These are phyloP conservation scores for Eumerus sabulonum DNA, from an alignment of 2,888 invertebrate genomes.

Conservation along the genomic window DNA sequence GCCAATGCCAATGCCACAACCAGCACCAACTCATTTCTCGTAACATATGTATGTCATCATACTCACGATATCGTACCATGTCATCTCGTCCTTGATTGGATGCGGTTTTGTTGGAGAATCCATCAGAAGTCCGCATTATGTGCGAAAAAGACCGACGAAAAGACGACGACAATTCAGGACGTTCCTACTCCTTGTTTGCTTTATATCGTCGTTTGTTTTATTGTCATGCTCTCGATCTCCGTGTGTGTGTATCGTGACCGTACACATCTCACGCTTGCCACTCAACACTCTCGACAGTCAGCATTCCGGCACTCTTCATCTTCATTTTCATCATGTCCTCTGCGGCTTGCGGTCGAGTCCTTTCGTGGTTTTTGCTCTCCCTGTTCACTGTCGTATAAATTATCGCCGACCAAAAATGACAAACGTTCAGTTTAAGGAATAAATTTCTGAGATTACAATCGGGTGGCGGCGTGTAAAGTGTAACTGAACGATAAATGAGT, in stretches of 20 bases:
- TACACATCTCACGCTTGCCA: too few relatives aligned
- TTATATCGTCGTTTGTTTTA: conserved; percentile 4
- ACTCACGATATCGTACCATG: too few relatives aligned
- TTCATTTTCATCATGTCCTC: conserved; percentile 43
- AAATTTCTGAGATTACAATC: conserved; percentile 53
- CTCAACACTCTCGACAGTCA: too few relatives aligned
- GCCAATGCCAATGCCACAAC: too few relatives aligned
- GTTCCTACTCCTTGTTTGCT: conserved; percentile 32
- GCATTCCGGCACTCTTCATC: too few relatives aligned
- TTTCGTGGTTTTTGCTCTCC: conserved; percentile 31
- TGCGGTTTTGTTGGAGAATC: conserved; percentile 58
- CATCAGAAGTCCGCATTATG: conserved; percentile 28
- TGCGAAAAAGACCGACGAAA: conserved; percentile 15
- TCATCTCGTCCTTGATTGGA: conserved; percentile 50
- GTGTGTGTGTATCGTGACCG: too few relatives aligned
- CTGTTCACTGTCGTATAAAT: conserved; percentile 8
- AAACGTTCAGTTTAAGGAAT: conserved; percentile 50
- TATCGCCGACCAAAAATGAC: conserved; percentile 27
- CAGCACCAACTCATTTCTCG: too few relatives aligned
- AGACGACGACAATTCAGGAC: conserved; percentile 22
- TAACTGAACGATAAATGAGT: conserved; percentile 33
- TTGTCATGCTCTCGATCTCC: too few relatives aligned
- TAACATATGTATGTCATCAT: too few relatives aligned
- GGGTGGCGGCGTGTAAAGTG: conserved; percentile 38
- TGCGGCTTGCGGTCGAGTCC: conserved; percentile 45